Evolutionary conservation across 2,888 invertebrate genomes (phyloP).

Genomic region (Drosophila neutralis): DNA sequence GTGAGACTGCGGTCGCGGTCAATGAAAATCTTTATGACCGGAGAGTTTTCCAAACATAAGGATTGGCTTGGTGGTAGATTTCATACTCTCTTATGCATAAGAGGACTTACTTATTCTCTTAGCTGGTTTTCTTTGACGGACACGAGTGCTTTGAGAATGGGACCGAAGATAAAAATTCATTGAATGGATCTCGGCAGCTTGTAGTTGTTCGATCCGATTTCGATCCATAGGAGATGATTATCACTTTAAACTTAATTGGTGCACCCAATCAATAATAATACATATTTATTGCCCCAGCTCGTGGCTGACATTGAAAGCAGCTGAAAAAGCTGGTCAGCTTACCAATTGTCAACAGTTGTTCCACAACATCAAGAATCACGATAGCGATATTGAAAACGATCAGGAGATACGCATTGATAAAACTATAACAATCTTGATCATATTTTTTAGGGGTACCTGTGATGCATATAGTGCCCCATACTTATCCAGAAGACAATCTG

Average conservation of each 20-base stretch:
- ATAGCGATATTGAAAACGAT: constrained; percentile 93
- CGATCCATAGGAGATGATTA: constrained; percentile 87
- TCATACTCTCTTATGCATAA: neutral
- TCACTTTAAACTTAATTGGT: constrained; percentile 96
- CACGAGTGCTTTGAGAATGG: constrained; percentile 94
- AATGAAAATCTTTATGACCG: constrained; percentile 84
- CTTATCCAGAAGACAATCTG: constrained; percentile 93
- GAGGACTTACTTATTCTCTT: constrained; percentile 76
- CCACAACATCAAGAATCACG: constrained; percentile 87
- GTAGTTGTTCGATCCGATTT: constrained; percentile 85
- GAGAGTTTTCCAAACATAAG: constrained; percentile 86
- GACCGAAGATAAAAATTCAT: constrained; percentile 94
- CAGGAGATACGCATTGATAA: too few relatives aligned
- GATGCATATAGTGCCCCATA: constrained; percentile 94
- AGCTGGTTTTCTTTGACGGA: constrained; percentile 98
- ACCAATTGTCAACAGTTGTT: constrained; percentile 87
- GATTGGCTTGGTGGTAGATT: constrained; percentile 46
- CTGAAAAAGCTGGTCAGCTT: constrained; percentile 86
- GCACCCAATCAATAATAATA: constrained; percentile 91
- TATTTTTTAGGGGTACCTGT: constrained; percentile 85
- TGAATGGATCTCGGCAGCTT: constrained; percentile 96
- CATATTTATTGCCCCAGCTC: constrained; percentile 89
- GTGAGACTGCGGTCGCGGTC: too few relatives aligned
- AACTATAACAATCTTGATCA: constrained; percentile 19
- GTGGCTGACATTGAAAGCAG: constrained; percentile 89